These are phyloP conservation scores for Climacteris rufus DNA, from an alignment of 2,113 vertebrate genomes.

Conservation along the genomic window DNA sequence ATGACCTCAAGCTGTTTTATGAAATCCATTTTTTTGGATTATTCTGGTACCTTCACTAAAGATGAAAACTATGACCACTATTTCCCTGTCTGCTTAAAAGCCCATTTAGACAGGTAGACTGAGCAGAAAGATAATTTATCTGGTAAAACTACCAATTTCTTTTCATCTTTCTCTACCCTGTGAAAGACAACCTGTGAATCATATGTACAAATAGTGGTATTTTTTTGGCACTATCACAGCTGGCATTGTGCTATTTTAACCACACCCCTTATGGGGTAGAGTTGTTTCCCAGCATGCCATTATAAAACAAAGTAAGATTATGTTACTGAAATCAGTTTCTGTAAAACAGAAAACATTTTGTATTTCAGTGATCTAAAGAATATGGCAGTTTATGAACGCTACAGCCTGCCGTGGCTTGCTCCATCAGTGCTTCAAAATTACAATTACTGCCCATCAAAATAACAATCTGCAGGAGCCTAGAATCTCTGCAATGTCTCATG, in stretches of 20 bases:
- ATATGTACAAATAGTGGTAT: neutral
- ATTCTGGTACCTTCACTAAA: neutral
- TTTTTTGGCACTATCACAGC: neutral
- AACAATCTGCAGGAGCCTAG: neutral
- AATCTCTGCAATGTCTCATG: neutral
- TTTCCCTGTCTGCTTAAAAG: neutral
- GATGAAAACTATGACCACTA: neutral
- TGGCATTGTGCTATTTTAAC: neutral
- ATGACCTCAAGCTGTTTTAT: neutral
- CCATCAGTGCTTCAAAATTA: neutral
- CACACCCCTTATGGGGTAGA: neutral
- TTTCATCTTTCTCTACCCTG: neutral
- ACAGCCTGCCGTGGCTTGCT: neutral
- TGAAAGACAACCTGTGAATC: neutral
- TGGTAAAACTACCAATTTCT: neutral
- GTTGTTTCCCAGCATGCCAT: neutral
- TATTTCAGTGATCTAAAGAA: neutral
- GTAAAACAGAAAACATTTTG: neutral
- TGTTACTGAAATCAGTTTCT: neutral
- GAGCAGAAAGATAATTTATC: neutral
- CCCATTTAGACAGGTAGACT: neutral
- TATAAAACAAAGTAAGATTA: neutral
- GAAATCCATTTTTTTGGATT: neutral
- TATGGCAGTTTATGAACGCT: neutral
- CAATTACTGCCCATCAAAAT: neutral